Conservation (phyloP, 2,888 invertebrate genomes). For the Drosophila anomalata region DNA sequence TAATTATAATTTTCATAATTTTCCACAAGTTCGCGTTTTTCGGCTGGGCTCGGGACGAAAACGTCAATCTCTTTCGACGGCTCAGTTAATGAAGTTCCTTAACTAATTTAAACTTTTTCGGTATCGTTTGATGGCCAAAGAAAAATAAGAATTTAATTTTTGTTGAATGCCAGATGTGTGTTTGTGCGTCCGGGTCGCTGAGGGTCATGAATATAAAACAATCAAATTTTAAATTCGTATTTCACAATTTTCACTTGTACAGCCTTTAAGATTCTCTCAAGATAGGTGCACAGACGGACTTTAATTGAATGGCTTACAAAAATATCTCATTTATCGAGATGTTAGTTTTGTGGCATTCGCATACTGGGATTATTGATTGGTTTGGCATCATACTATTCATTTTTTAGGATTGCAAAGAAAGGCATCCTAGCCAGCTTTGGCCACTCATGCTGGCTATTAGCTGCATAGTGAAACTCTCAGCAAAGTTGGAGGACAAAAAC, state of each 20-base stretch:
- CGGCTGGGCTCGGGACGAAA: constrained; percentile 10
- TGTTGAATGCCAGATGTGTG: constrained; percentile 27
- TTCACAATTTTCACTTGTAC: constrained; percentile 2
- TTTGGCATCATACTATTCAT: background rate
- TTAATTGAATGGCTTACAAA: background rate
- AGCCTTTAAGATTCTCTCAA: background rate
- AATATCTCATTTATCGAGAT: background rate
- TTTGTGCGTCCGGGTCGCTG: constrained; percentile 11
- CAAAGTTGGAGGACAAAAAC: constrained; percentile 12
- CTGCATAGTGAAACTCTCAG: constrained; percentile 20
- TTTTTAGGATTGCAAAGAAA: background rate
- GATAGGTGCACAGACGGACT: background rate
- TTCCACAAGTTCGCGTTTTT: constrained; percentile 49
- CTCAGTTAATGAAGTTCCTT: constrained; percentile 59
- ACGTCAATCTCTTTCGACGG: constrained; percentile 41
- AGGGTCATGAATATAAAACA: constrained; percentile 8
- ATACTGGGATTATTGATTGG: background rate
- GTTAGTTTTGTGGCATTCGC: background rate
- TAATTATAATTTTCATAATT: constrained; percentile 73
- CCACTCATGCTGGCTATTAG: constrained; percentile 44
- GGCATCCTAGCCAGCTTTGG: constrained; percentile 11
- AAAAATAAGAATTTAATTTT: constrained; percentile 36
- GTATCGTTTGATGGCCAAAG: constrained; percentile 39
- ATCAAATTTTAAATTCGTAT: constrained; percentile 16
- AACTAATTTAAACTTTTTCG: constrained; percentile 73